Percentiles rank a stretch among this genome's conserved stretches.
Conservation (phyloP, 2,797 vertebrate genomes). For the Manis pentadactyla region DNA sequence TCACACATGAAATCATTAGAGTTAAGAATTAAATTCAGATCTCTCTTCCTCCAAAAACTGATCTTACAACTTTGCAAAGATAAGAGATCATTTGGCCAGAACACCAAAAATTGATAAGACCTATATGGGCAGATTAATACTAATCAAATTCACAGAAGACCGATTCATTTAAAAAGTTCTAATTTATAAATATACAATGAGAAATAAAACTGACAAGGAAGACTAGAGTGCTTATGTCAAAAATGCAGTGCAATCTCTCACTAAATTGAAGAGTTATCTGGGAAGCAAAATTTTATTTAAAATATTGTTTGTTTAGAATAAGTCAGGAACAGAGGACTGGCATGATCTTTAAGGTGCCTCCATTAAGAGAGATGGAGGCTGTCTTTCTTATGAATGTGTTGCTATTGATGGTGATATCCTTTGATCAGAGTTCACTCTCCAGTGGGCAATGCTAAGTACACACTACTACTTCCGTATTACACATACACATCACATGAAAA, state of each 20-base stretch:
- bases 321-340: background rate
- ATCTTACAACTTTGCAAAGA: background rate
- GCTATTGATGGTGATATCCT: too few relatives aligned
- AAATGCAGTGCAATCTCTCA: background rate
- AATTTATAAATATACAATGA: background rate
- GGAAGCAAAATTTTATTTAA: background rate
- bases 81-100: background rate
- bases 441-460: background rate
- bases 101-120: background rate
- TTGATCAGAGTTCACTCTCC: background rate
- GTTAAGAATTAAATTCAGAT: conserved; percentile 26
- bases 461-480: background rate
- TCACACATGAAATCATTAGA: background rate
- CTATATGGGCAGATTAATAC: background rate
- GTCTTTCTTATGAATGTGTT: background rate
- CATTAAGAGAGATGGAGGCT: background rate
- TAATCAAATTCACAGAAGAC: conserved; percentile 1
- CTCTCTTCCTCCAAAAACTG: background rate
- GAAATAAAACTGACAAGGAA: conserved; percentile 35
- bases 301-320: background rate
- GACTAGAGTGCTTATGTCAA: background rate
- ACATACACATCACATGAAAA: background rate
- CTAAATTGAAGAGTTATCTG: background rate
- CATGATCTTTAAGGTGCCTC: background rate
- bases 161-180: background rate